phyloP scores from a whole-genome alignment of 1,140 invertebrate genomes.

The Pachypeltis micranthus region DNA sequence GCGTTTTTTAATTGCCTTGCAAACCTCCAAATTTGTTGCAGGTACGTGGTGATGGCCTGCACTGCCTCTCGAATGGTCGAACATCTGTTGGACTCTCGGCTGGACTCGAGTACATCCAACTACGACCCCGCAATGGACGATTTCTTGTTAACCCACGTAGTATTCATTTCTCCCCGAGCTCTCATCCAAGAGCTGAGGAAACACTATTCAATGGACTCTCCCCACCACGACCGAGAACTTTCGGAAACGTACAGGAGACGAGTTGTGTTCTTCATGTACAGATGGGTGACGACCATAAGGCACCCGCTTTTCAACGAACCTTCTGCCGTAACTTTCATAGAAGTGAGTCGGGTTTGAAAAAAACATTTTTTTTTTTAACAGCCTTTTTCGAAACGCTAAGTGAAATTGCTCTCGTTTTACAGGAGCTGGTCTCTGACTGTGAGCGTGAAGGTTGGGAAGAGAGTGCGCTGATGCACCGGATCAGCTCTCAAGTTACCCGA shows the following conservation, averaged over 20 bases:
- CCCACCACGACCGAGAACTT: conserved; percentile 55
- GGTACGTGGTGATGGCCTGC: conserved; percentile 81
- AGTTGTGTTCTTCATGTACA: conserved; percentile 66
- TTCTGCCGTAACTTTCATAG: conserved; percentile 54
- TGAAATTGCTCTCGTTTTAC: too few relatives aligned
- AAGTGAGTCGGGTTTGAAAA: conserved; percentile 45
- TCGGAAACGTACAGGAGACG: conserved; percentile 58
- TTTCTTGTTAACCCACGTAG: conserved; percentile 75
- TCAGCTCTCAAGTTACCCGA: conserved; percentile 45
- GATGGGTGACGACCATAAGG: conserved; percentile 60
- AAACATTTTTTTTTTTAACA: too few relatives aligned
- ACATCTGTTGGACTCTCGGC: conserved; percentile 69
- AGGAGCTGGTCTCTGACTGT: conserved; percentile 59
- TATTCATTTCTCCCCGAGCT: conserved; percentile 69
- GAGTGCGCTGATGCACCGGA: conserved; percentile 51
- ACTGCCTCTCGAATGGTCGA: conserved; percentile 80
- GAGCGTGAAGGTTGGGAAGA: conserved; percentile 50
- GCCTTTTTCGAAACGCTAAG: too few relatives aligned
- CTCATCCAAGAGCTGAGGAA: conserved; percentile 62
- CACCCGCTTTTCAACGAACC: conserved; percentile 64
- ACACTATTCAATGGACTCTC: conserved; percentile 54
- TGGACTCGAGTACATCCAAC: conserved; percentile 38
- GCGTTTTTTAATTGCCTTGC: too few relatives aligned
- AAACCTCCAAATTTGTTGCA: too few relatives aligned
- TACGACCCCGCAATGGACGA: conserved; percentile 68